phyloP scores from a whole-genome alignment of 2,797 vertebrate species.

The Miichthys miiuy region DNA sequence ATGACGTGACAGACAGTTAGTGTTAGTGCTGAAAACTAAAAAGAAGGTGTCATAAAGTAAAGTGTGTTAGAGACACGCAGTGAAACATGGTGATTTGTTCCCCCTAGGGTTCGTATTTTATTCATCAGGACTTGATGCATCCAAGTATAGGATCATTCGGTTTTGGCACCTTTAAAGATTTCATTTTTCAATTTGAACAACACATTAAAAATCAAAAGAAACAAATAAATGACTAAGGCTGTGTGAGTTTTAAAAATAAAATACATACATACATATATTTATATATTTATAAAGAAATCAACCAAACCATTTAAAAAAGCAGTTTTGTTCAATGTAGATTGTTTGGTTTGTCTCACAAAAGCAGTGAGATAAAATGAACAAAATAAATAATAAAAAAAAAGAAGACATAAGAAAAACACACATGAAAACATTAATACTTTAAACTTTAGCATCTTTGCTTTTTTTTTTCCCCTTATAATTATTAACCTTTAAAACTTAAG shows the following conservation, averaged over 20 bases:
- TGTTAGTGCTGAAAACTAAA: background rate
- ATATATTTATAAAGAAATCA: slow-evolving; percentile 83
- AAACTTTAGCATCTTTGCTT: slow-evolving; percentile 77
- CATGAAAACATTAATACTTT: slow-evolving; percentile 84
- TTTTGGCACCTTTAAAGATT: slow-evolving; percentile 89
- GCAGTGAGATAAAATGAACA: slow-evolving; percentile 73
- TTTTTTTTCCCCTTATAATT: slow-evolving; percentile 81
- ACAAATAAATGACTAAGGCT: slow-evolving; percentile 85
- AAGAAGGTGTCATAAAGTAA: slow-evolving; percentile 2
- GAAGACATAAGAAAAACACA: slow-evolving; percentile 74
- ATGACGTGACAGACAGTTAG: slow-evolving; percentile 17
- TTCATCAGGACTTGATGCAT: slow-evolving; percentile 88
- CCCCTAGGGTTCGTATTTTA: slow-evolving; percentile 87
- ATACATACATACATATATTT: slow-evolving; percentile 79
- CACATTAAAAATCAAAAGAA: slow-evolving; percentile 82
- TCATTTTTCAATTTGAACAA: slow-evolving; percentile 85
- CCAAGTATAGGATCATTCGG: slow-evolving; percentile 87
- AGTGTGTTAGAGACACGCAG: slow-evolving; percentile 72
- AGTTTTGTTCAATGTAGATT: slow-evolving; percentile 79
- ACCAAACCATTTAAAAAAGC: slow-evolving; percentile 80
- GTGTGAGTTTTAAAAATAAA: slow-evolving; percentile 85
- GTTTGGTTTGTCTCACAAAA: slow-evolving; percentile 83
- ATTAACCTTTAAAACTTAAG: slow-evolving; percentile 86
- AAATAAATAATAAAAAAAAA: slow-evolving; percentile 62
- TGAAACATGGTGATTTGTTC: slow-evolving; percentile 77